phyloP scores from a whole-genome alignment of 2,888 invertebrate genomes.

The Drosophila ustulata region DNA sequence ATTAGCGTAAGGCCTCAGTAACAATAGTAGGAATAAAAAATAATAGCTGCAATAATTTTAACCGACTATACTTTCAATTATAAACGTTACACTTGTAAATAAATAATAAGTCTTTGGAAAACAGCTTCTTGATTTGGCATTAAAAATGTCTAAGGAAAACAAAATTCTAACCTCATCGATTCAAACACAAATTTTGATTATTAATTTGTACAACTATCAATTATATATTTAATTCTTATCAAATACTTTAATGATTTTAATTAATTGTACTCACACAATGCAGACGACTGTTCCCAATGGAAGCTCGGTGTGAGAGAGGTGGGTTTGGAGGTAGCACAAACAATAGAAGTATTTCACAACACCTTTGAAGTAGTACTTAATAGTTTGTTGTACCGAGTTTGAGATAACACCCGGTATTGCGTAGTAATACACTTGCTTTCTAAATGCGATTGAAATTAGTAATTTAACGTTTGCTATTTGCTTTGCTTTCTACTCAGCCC shows the following conservation, averaged over 20 bases:
- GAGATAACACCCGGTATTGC: slow-evolving; percentile 24
- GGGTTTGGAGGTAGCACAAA: slow-evolving; percentile 7
- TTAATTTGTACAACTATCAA: background rate
- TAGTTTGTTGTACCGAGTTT: slow-evolving; percentile 1
- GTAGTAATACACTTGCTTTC: slow-evolving; percentile 8
- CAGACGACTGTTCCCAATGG: background rate
- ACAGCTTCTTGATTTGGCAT: too few relatives aligned
- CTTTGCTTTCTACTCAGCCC: background rate
- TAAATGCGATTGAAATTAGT: background rate
- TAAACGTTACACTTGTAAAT: too few relatives aligned
- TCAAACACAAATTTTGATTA: background rate
- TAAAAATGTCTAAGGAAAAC: too few relatives aligned
- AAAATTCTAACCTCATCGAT: background rate
- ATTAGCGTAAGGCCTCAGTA: too few relatives aligned
- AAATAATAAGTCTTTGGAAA: too few relatives aligned
- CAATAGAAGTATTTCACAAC: slow-evolving; percentile 24
- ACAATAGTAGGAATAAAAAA: too few relatives aligned
- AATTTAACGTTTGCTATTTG: background rate
- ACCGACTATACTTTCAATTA: too few relatives aligned
- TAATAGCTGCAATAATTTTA: too few relatives aligned
- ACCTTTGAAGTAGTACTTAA: slow-evolving; percentile 6
- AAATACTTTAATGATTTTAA: too few relatives aligned
- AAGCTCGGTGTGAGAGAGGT: background rate
- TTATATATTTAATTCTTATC: background rate
- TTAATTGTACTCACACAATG: slow-evolving; percentile 24